These are phyloP conservation scores for Pogonomyrmex barbatus DNA, from an alignment of 1,140 invertebrate species.

Conservation along the genomic window DNA sequence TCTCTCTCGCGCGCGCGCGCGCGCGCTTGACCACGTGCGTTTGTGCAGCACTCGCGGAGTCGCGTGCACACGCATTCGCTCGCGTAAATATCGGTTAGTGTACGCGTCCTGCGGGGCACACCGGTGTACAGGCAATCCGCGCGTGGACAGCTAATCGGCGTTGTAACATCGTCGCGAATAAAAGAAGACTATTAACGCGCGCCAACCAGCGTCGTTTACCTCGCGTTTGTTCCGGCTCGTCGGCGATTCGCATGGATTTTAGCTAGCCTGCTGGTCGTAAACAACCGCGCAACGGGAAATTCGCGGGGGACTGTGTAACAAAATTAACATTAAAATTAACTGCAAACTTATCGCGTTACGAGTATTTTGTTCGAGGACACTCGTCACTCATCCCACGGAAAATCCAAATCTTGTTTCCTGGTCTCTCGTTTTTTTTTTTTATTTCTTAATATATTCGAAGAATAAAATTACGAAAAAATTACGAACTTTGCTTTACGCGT, in stretches of 20 bases:
- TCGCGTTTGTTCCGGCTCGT: slow-evolving; percentile 51
- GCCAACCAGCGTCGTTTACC: slow-evolving; percentile 39
- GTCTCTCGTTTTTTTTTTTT: not conserved
- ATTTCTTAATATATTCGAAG: not conserved
- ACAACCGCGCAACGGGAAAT: slow-evolving; percentile 10
- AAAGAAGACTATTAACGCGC: slow-evolving; percentile 54
- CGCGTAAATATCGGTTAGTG: slow-evolving; percentile 57
- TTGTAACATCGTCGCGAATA: slow-evolving; percentile 50
- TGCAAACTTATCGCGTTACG: not conserved
- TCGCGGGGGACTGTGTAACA: not conserved
- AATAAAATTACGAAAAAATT: slow-evolving; percentile 19
- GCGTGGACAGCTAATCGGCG: slow-evolving; percentile 46
- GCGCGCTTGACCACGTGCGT: slow-evolving; percentile 39
- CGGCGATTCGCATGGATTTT: slow-evolving; percentile 22
- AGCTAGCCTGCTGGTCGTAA: not conserved
- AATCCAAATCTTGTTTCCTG: not conserved
- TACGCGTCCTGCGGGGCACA: slow-evolving; percentile 14
- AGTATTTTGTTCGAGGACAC: not conserved
- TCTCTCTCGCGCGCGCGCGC: not conserved
- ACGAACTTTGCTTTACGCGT: slow-evolving; percentile 3
- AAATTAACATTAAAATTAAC: not conserved
- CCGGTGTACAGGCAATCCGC: slow-evolving; percentile 25
- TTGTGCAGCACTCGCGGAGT: slow-evolving; percentile 16
- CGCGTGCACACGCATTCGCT: slow-evolving; percentile 22
- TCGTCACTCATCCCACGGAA: not conserved